Conservation (phyloP, 1,140 invertebrate species). For the Vanessa atalanta region DNA sequence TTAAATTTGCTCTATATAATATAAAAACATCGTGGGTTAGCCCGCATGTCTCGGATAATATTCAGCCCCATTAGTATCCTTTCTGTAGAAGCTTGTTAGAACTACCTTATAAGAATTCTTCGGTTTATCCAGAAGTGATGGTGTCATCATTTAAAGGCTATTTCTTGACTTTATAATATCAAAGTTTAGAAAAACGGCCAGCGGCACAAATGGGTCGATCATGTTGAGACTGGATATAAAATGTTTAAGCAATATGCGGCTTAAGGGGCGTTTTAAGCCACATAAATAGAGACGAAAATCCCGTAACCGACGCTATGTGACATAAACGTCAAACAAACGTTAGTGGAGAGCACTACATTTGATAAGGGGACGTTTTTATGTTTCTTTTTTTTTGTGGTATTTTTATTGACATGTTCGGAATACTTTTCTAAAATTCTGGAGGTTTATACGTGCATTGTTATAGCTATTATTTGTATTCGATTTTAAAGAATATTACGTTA, state of each 20-base stretch:
- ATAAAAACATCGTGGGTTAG: too few relatives aligned
- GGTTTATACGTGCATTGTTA: neutral
- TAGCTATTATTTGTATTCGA: too few relatives aligned
- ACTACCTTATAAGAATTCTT: too few relatives aligned
- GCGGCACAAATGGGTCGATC: slow-evolving; percentile 14
- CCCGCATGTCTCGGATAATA: too few relatives aligned
- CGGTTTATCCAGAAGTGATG: neutral
- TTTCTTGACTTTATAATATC: neutral
- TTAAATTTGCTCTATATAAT: too few relatives aligned
- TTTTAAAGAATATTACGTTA: too few relatives aligned
- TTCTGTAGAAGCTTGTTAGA: too few relatives aligned
- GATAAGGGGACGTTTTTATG: slow-evolving; percentile 14
- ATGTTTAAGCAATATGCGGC: neutral
- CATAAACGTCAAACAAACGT: slow-evolving; percentile 13
- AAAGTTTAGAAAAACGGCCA: neutral
- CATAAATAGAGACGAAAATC: slow-evolving; percentile 10
- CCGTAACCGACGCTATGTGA: neutral
- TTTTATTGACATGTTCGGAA: neutral
- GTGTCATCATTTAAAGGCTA: neutral
- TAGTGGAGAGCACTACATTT: slow-evolving; percentile 24
- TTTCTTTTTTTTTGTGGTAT: neutral
- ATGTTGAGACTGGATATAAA: slow-evolving; percentile 1
- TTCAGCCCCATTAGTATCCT: too few relatives aligned
- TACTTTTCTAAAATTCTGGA: too few relatives aligned
- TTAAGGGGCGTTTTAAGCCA: neutral